A percentile compares a stretch with the other conserved stretches of the same genome.
Conservation (phyloP, 2,888 invertebrate species). For the Drosophila percnosoma region DNA sequence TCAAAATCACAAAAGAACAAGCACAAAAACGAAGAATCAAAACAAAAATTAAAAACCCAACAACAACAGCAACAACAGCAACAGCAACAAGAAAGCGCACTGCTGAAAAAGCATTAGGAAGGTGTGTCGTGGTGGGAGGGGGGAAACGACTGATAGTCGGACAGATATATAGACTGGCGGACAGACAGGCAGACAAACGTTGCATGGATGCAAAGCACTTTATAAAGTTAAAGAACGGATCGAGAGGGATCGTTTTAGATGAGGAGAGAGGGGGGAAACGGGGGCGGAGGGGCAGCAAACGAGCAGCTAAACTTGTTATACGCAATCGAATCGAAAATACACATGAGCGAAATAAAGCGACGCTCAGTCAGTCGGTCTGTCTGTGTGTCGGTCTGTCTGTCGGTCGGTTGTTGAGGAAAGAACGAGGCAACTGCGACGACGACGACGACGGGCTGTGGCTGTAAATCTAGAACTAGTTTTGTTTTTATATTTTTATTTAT, state of each 20-base stretch:
- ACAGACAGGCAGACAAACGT: constrained; percentile 47
- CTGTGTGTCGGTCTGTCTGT: not conserved
- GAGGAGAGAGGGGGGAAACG: not conserved
- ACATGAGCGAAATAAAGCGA: constrained; percentile 72
- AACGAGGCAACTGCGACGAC: constrained; percentile 8
- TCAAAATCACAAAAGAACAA: constrained; percentile 69
- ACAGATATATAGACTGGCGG: constrained; percentile 11
- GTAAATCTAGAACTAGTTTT: constrained; percentile 81
- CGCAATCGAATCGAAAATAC: constrained; percentile 76
- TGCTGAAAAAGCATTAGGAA: constrained; percentile 52
- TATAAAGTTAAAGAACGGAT: constrained; percentile 60
- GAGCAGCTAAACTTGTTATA: constrained; percentile 77
- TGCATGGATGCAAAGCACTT: constrained; percentile 79
- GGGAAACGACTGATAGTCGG: constrained; percentile 9
- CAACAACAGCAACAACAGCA: constrained; percentile 30
- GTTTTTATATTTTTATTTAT: constrained; percentile 28
- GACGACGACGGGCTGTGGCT: constrained; percentile 41
- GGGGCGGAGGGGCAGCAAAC: not conserved
- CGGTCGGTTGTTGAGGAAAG: not conserved
- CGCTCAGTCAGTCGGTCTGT: constrained; percentile 27
- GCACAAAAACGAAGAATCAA: constrained; percentile 58
- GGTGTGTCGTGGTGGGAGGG: constrained; percentile 20
- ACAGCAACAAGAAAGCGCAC: constrained; percentile 46
- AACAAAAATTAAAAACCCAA: constrained; percentile 65
- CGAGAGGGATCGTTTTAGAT: constrained; percentile 18